Percentiles rank a stretch among this genome's conserved stretches.
Conservation (phyloP, 2,797 vertebrate species). For the Remorina albescens region DNA sequence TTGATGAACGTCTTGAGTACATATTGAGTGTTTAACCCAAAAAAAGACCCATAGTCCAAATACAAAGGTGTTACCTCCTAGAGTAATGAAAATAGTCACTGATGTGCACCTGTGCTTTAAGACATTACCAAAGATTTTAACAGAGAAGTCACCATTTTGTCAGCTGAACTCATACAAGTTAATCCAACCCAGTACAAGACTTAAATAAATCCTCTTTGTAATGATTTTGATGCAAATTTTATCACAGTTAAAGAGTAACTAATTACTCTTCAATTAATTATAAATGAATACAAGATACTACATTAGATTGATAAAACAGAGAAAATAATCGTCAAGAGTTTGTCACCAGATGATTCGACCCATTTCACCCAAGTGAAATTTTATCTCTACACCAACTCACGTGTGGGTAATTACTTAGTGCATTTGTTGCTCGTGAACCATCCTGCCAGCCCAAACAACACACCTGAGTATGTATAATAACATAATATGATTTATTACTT, state of each 20-base stretch:
- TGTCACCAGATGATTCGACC: slow-evolving; percentile 38
- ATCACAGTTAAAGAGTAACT: too few relatives aligned
- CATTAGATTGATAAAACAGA: slow-evolving; percentile 22
- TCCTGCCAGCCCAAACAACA: slow-evolving; percentile 77
- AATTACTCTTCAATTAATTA: background rate
- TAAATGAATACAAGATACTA: background rate
- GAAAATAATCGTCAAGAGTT: slow-evolving; percentile 4
- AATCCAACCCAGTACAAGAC: slow-evolving; percentile 36
- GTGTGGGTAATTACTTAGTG: slow-evolving; percentile 63
- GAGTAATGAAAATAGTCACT: slow-evolving; percentile 10
- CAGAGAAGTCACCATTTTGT: background rate
- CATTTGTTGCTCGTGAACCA: slow-evolving; percentile 60
- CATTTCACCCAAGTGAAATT: slow-evolving; percentile 45
- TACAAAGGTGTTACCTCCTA: background rate
- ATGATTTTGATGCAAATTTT: slow-evolving; percentile 2
- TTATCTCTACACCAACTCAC: slow-evolving; percentile 70
- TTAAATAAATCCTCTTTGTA: slow-evolving; percentile 4
- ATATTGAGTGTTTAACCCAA: background rate
- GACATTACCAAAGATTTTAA: background rate
- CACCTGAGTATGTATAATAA: slow-evolving; percentile 69
- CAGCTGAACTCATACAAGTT: background rate
- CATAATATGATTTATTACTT: slow-evolving; percentile 35
- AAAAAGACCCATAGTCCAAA: slow-evolving; percentile 15
- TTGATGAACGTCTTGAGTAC: slow-evolving; percentile 3
- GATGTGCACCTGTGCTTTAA: slow-evolving; percentile 14